Conservation (phyloP, 2,888 invertebrate genomes). For the Leptopilina myrica region DNA sequence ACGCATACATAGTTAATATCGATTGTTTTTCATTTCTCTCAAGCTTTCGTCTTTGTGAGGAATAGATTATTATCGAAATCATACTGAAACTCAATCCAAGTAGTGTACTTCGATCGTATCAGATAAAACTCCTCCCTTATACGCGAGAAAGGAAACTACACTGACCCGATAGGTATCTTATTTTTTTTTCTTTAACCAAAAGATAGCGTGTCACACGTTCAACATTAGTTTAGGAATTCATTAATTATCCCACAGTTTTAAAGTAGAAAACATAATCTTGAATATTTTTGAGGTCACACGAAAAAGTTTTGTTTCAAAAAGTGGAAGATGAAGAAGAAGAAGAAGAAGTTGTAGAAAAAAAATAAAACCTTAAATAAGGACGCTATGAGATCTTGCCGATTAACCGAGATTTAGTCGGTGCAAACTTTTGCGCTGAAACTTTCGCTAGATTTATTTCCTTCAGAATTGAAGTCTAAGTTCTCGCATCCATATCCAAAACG, state of each 20-base stretch:
- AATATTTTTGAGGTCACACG: conserved; percentile 21
- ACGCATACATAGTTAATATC: background rate
- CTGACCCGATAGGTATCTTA: conserved; percentile 4
- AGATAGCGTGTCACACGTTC: conserved; percentile 21
- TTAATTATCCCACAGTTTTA: conserved; percentile 20
- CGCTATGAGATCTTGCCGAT: conserved; percentile 11
- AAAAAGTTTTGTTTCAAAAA: background rate
- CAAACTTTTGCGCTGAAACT: conserved; percentile 23
- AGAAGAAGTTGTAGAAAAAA: background rate
- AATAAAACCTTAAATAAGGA: background rate
- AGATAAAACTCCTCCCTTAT: background rate
- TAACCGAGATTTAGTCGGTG: conserved; percentile 28
- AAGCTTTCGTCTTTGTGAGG: conserved; percentile 1
- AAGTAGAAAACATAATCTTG: background rate
- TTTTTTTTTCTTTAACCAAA: background rate
- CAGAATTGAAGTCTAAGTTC: conserved; percentile 29
- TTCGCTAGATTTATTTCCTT: conserved; percentile 20
- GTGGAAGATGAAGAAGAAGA: too few species aligned
- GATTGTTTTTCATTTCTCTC: conserved; percentile 15
- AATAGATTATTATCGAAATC: conserved; percentile 15
- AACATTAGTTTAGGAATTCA: conserved; percentile 1
- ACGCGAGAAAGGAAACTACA: conserved; percentile 2
- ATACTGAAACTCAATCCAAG: conserved; percentile 17
- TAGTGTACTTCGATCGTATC: conserved; percentile 15
- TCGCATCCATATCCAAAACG: background rate